Percentiles rank a stretch among this genome's conserved stretches.
Evolutionary conservation across 2,113 vertebrate species (phyloP).

Genomic region (Tauraco erythrolophus): DNA sequence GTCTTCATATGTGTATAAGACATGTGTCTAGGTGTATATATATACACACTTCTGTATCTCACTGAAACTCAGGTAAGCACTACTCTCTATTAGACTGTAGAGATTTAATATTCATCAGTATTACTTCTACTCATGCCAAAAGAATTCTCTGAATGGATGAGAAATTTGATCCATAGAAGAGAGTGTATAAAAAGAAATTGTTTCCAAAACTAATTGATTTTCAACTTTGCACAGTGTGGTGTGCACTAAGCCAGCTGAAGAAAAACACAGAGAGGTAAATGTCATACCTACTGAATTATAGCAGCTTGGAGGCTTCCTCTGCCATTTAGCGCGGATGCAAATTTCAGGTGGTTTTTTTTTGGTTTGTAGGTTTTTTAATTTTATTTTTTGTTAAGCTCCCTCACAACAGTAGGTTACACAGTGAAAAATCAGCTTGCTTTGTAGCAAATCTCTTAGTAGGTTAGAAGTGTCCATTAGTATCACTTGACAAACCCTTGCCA

Average conservation of each 20-base stretch:
- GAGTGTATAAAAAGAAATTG: slow-evolving; percentile 25
- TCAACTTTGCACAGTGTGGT: background rate
- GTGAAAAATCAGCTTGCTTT: background rate
- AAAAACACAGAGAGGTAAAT: background rate
- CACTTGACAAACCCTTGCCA: slow-evolving; percentile 33
- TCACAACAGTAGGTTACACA: background rate
- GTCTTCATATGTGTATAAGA: background rate
- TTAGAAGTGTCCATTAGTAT: slow-evolving; percentile 33
- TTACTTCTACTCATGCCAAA: slow-evolving; percentile 14
- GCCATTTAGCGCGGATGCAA: background rate
- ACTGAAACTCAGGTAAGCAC: background rate
- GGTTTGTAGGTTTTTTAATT: background rate
- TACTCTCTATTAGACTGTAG: background rate
- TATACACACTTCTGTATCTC: background rate
- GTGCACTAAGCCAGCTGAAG: slow-evolving; percentile 9
- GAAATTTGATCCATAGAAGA: background rate
- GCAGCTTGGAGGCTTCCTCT: background rate
- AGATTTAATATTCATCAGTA: slow-evolving; percentile 36
- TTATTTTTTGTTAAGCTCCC: background rate
- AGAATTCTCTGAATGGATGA: slow-evolving; percentile 39
- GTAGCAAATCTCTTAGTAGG: background rate
- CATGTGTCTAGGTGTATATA: background rate
- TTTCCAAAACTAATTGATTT: slow-evolving; percentile 54
- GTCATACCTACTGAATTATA: background rate
- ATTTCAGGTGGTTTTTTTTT: background rate